These are phyloP conservation scores for Caenorhabditis macrosperma DNA, from an alignment of 2,888 invertebrate genomes.

Conservation along the genomic window DNA sequence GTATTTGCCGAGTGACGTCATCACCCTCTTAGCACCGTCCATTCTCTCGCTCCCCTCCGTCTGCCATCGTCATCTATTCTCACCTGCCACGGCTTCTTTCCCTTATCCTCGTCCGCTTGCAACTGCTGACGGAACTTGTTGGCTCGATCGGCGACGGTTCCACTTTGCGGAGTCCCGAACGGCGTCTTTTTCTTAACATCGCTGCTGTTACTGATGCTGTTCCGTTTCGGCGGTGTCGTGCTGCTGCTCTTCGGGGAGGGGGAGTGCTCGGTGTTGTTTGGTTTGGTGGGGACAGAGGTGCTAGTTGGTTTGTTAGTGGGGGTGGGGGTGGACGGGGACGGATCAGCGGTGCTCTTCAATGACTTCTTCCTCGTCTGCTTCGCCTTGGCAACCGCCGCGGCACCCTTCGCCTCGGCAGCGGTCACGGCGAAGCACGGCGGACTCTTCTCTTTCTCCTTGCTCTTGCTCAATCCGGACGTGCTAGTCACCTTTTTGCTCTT, in stretches of 20 bases:
- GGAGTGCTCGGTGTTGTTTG: conserved; percentile 40
- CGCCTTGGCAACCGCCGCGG: conserved; percentile 60
- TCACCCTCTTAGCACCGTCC: not conserved
- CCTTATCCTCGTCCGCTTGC: conserved; percentile 58
- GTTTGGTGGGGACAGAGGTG: conserved; percentile 36
- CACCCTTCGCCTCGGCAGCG: conserved; percentile 60
- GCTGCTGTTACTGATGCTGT: conserved; percentile 36
- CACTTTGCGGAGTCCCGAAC: conserved; percentile 25
- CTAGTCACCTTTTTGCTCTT: conserved; percentile 47
- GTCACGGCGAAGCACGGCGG: conserved; percentile 59
- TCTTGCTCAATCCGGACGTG: conserved; percentile 29
- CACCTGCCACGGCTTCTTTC: conserved; percentile 62
- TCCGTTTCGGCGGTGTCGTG: conserved; percentile 24
- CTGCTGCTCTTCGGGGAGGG: conserved; percentile 16
- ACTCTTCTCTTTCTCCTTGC: conserved; percentile 49
- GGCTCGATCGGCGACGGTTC: conserved; percentile 55
- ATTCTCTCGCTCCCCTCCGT: not conserved
- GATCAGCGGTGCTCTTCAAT: conserved; percentile 28
- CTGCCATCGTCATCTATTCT: not conserved
- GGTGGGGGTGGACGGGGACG: conserved; percentile 11
- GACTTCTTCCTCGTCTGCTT: conserved; percentile 53
- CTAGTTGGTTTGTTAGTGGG: conserved; percentile 46
- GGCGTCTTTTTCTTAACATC: conserved; percentile 50
- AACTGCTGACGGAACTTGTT: conserved; percentile 46
- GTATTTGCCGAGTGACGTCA: not conserved